phyloP scores from a whole-genome alignment of 30 jellyfish, hydroid and myxozoan species.

The Aurelia sp. region DNA sequence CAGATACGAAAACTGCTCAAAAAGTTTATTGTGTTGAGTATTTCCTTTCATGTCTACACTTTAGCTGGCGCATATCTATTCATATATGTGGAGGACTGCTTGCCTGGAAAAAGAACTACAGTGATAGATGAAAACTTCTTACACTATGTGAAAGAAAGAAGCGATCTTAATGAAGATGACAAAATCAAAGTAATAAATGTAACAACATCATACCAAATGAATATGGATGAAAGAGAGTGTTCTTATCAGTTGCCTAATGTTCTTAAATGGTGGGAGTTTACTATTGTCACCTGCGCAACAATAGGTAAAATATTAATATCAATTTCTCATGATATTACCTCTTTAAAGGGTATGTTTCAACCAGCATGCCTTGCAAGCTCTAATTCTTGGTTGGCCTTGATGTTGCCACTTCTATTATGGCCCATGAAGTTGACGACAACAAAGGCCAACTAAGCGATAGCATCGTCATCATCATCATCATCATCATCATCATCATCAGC shows the following conservation, averaged over 20 bases:
- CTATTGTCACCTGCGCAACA: conserved; percentile 33
- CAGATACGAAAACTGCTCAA: neutral
- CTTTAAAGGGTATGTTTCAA: too few relatives aligned
- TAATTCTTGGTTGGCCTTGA: too few relatives aligned
- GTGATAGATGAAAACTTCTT: neutral
- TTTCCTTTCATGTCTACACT: conserved; percentile 3
- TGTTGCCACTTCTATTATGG: too few relatives aligned
- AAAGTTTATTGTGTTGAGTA: neutral
- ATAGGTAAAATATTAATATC: conserved; percentile 44
- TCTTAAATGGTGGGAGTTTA: conserved; percentile 54
- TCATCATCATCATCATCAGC: conserved; percentile 30
- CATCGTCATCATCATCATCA: conserved; percentile 26
- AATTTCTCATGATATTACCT: neutral
- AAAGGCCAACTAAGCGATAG: neutral
- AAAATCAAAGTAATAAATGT: neutral
- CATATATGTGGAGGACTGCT: conserved; percentile 55
- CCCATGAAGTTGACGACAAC: too few relatives aligned
- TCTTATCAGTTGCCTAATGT: neutral
- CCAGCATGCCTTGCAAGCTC: too few relatives aligned
- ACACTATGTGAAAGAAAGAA: neutral
- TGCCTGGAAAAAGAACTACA: neutral
- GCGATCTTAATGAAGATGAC: neutral
- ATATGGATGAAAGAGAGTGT: neutral
- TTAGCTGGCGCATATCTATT: conserved; percentile 37
- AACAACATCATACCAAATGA: neutral